These are phyloP conservation scores for Drosophila jambulina DNA, from an alignment of 1,140 invertebrate genomes.

Conservation along the genomic window DNA sequence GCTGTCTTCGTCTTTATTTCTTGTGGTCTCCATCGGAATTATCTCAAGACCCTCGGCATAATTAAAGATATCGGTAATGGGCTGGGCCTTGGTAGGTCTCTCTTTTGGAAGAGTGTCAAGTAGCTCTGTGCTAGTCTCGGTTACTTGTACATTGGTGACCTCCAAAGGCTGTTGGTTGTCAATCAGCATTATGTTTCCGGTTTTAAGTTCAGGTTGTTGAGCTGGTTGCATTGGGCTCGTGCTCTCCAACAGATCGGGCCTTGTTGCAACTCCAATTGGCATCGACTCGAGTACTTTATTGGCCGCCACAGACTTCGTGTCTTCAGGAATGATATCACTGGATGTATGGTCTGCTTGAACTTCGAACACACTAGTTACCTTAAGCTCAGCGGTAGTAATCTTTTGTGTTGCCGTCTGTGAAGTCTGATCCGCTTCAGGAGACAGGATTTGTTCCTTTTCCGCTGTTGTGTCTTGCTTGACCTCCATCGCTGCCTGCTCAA, in stretches of 20 bases:
- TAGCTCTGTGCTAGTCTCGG: constrained; percentile 48
- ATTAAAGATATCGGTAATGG: constrained; percentile 30
- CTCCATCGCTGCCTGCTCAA: constrained; percentile 61
- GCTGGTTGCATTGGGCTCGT: constrained; percentile 14
- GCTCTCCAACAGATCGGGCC: constrained; percentile 31
- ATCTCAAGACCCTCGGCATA: constrained; percentile 48
- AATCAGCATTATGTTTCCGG: constrained; percentile 23
- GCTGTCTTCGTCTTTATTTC: constrained; percentile 9
- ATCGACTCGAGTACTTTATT: constrained; percentile 36
- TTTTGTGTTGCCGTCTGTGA: constrained; percentile 33
- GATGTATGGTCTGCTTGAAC: constrained; percentile 40
- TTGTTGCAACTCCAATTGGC: constrained; percentile 44
- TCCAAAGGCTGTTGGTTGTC: constrained; percentile 57
- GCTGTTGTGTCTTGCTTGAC: constrained; percentile 48
- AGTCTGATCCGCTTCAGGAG: neutral
- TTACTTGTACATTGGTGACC: constrained; percentile 56
- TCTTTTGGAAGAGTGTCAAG: neutral
- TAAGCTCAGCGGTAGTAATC: constrained; percentile 36
- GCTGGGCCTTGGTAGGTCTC: constrained; percentile 11
- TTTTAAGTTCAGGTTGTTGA: constrained; percentile 43
- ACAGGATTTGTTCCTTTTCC: constrained; percentile 48
- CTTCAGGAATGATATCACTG: constrained; percentile 23
- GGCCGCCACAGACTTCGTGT: constrained; percentile 21
- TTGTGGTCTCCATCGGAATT: constrained; percentile 45
- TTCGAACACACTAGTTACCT: constrained; percentile 38